Conservation (phyloP, 2,113 vertebrate genomes). For the Rhombomys opimus region DNA sequence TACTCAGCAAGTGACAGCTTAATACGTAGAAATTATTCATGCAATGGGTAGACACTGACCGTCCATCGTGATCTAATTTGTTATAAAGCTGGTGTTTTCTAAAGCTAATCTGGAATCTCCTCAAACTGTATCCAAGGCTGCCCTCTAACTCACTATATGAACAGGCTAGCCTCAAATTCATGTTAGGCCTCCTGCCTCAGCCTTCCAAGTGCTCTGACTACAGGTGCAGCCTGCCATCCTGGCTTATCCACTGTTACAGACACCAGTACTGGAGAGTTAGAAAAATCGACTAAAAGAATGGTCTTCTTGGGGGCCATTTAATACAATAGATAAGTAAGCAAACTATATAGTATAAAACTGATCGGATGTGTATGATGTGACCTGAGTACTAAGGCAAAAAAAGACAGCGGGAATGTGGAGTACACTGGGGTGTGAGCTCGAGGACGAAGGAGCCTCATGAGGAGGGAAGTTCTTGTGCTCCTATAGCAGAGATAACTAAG, state of each 20-base stretch:
- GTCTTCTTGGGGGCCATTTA: background rate
- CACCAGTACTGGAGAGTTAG: background rate
- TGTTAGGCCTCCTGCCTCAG: background rate
- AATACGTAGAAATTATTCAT: background rate
- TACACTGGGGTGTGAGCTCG: background rate
- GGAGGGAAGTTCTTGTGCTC: background rate
- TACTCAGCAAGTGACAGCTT: background rate
- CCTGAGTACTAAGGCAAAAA: background rate
- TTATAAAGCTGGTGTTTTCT: background rate
- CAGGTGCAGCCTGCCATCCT: background rate
- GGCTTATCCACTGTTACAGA: background rate
- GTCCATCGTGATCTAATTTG: background rate
- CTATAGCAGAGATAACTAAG: constrained; percentile 3
- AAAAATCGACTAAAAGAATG: background rate
- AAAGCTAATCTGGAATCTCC: background rate
- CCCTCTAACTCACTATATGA: background rate
- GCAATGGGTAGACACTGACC: background rate
- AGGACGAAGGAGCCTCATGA: background rate
- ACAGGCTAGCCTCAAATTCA: background rate
- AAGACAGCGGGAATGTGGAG: background rate
- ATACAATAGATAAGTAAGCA: background rate
- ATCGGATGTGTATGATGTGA: background rate
- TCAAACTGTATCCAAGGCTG: background rate
- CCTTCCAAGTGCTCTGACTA: background rate
- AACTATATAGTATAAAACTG: constrained; percentile 5